Percentiles rank a stretch among this genome's conserved stretches.
These are phyloP conservation scores for Drosophila albomicans DNA, from an alignment of 1,140 invertebrate species.

Conservation along the genomic window DNA sequence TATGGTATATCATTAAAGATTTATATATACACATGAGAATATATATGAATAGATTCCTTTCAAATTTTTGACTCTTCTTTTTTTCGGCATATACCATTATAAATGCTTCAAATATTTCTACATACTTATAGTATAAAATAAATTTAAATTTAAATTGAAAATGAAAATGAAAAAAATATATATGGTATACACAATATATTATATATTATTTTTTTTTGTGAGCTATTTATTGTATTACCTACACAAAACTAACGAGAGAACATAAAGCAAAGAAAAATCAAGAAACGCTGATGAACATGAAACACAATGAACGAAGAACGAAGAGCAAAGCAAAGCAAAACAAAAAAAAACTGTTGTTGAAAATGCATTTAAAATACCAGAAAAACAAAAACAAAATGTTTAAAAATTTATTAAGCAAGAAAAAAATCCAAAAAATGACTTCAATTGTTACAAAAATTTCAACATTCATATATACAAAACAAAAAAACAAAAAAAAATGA, in stretches of 20 bases:
- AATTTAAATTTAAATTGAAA: slow-evolving; percentile 3
- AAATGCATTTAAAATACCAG: slow-evolving; percentile 75
- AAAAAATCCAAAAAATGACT: slow-evolving; percentile 45
- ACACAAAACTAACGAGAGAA: slow-evolving; percentile 45
- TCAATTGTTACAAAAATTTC: slow-evolving; percentile 71
- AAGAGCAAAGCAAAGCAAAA: slow-evolving; percentile 25
- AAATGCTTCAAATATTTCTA: slow-evolving; percentile 46
- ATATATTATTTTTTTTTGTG: slow-evolving; percentile 40
- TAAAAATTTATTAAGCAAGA: slow-evolving; percentile 51
- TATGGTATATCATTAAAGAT: slow-evolving; percentile 25
- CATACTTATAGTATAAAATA: slow-evolving; percentile 30
- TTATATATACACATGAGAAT: slow-evolving; percentile 30
- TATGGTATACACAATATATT: slow-evolving; percentile 36
- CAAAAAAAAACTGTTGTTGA: slow-evolving; percentile 67
- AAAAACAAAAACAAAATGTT: slow-evolving; percentile 36
- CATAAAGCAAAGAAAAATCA: slow-evolving; percentile 25
- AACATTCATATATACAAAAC: slow-evolving; percentile 60
- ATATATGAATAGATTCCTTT: slow-evolving; percentile 45
- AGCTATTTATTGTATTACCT: slow-evolving; percentile 47
- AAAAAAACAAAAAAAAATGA: slow-evolving; percentile 30
- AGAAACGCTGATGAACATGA: slow-evolving; percentile 20
- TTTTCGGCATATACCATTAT: slow-evolving; percentile 31
- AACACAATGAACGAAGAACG: slow-evolving; percentile 17
- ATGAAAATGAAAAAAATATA: slow-evolving; percentile 9
- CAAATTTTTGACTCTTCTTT: slow-evolving; percentile 44